These are phyloP conservation scores for Esox niger DNA, from an alignment of 2,113 vertebrate species.

Conservation along the genomic window DNA sequence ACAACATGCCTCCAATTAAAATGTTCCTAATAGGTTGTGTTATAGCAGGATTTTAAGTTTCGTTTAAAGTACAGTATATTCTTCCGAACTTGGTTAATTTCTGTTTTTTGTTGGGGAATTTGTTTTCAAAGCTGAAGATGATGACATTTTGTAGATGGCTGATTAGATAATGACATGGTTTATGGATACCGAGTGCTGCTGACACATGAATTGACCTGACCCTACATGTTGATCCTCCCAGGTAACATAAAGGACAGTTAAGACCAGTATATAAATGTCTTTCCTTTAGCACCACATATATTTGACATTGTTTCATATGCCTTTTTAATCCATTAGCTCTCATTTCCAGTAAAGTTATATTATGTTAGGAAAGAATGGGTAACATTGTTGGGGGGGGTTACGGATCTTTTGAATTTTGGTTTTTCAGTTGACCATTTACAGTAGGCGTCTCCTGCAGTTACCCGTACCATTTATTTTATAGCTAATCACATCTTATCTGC, in stretches of 20 bases:
- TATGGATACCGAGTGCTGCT: too few species aligned
- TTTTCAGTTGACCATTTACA: neutral
- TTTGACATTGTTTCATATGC: constrained; percentile 1
- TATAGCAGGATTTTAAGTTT: too few species aligned
- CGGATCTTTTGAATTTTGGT: neutral
- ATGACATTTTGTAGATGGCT: too few species aligned
- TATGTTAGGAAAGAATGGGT: neutral
- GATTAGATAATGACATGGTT: too few species aligned
- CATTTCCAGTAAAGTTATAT: neutral
- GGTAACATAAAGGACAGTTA: too few species aligned
- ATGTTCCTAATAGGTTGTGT: too few species aligned
- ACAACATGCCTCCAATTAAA: neutral
- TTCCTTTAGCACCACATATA: neutral
- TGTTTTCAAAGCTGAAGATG: too few species aligned
- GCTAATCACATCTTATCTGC: too few species aligned
- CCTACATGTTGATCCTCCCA: neutral
- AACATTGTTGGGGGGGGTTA: constrained; percentile 3
- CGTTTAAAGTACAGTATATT: neutral
- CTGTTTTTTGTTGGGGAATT: neutral
- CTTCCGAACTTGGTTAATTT: neutral
- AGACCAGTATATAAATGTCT: too few species aligned
- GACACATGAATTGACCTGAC: too few species aligned
- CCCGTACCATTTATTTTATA: constrained; percentile 2
- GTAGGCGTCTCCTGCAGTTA: constrained; percentile 30
- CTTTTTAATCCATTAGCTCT: neutral